phyloP scores from a whole-genome alignment of 1,140 invertebrate genomes.

The Drosophila insularis region DNA sequence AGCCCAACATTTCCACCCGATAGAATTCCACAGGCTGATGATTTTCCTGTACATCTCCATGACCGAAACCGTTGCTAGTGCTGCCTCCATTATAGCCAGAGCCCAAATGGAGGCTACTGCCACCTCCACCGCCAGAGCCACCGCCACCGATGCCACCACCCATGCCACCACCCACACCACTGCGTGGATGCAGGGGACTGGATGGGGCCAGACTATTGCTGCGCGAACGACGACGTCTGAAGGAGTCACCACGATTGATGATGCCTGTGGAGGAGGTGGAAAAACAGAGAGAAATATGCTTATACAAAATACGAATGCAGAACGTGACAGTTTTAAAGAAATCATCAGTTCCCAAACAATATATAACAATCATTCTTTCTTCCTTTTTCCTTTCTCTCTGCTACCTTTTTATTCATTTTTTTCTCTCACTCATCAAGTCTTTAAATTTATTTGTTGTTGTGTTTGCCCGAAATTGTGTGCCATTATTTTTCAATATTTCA shows the following conservation, averaged over 20 bases:
- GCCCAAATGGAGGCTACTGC: constrained; percentile 81
- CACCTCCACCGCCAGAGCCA: constrained; percentile 63
- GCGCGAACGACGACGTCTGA: constrained; percentile 89
- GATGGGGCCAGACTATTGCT: constrained; percentile 89
- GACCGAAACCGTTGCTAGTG: constrained; percentile 82
- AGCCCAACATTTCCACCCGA: constrained; percentile 92
- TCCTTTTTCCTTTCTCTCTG: background rate
- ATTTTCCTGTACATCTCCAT: constrained; percentile 45
- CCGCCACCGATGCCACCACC: constrained; percentile 60
- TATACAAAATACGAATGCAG: background rate
- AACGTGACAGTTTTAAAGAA: constrained; percentile 13
- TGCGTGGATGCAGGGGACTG: constrained; percentile 76
- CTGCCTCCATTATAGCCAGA: constrained; percentile 69
- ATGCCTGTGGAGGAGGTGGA: constrained; percentile 86
- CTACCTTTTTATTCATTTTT: background rate
- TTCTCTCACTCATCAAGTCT: background rate
- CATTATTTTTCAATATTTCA: background rate
- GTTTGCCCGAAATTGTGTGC: background rate
- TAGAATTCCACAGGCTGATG: constrained; percentile 85
- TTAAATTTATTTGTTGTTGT: background rate
- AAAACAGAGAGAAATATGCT: background rate
- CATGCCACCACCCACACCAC: constrained; percentile 72
- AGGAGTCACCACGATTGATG: constrained; percentile 94
- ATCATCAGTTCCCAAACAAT: constrained; percentile 11
- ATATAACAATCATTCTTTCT: background rate